phyloP scores from a whole-genome alignment of 2,888 invertebrate species.

The Stegana nigrithorax region DNA sequence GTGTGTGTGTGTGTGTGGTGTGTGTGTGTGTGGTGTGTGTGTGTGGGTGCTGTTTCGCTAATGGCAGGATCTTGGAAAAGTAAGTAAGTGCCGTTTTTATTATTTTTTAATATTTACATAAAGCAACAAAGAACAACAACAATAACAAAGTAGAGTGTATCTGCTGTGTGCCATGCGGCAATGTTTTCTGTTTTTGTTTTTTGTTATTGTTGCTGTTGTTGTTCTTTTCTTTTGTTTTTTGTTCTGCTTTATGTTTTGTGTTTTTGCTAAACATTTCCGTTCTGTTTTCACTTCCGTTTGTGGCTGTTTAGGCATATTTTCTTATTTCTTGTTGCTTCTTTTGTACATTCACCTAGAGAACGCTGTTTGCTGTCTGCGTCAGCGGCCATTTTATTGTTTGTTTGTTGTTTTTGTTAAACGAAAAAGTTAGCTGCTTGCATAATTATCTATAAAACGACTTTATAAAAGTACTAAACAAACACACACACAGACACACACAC shows the following conservation, averaged over 20 bases:
- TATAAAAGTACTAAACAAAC: conserved; percentile 22
- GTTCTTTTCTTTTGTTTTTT: neutral
- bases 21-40: neutral
- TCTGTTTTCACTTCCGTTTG: neutral
- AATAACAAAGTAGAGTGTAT: too few relatives aligned
- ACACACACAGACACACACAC: conserved; percentile 16
- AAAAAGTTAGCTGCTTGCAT: conserved; percentile 50
- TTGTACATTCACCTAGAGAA: neutral
- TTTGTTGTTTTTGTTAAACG: conserved; percentile 12
- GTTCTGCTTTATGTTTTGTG: neutral
- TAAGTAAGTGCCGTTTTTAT: too few relatives aligned
- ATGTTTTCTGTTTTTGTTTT: too few relatives aligned
- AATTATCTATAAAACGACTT: conserved; percentile 43
- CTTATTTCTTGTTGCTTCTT: neutral
- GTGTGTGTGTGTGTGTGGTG: neutral
- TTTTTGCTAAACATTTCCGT: conserved; percentile 3
- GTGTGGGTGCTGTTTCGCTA: neutral
- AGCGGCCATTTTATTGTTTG: neutral
- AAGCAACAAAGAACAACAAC: too few relatives aligned
- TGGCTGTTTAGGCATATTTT: neutral
- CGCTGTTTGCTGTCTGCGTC: neutral
- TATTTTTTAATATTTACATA: neutral
- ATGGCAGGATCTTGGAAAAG: too few relatives aligned
- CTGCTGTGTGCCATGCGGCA: too few relatives aligned
- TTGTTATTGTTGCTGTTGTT: neutral